Base-by-base conservation (phyloP, 2,888 invertebrate species). In the Theretra japonica region DNA sequence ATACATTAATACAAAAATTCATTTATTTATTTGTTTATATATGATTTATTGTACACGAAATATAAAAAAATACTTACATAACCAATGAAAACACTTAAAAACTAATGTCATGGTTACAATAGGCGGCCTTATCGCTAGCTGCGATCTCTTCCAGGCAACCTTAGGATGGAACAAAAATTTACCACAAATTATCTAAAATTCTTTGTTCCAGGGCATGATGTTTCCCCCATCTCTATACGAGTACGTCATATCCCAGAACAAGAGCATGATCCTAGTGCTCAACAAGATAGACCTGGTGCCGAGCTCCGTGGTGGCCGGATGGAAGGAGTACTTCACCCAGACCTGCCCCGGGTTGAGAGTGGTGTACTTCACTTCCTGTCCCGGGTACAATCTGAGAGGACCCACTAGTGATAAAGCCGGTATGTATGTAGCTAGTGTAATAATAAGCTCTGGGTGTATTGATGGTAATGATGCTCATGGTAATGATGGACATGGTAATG, bases 251-350 rank as follows among this genome's bases (percentile, higher is more conserved):
- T 95, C 96, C 3, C 95, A 95, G 68, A 95, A 96, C n/a, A 98
- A 98, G 86, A 95, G 97, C 62, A 97, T 99, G 91, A 97, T 99
- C 75, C 86, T 99, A 17, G 96, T 99, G 0, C 88, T 99, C 15
- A 99, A 99, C 90, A 99, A 99, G 95, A 96, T 98, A 56, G 99
- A 99, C 90, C 90, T 99, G 76, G 98, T 97, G 0, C 97, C 98
- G 0, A 95, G 98, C 0, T 88, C 96, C 0, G 94, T 98, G 30
- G 98, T 98, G 15, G 95, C 97, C 0, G 98, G 98, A 0, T 99
- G 99, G 99, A 97, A 96, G 82, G 91, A 97, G 70, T 98, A 98
- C 88, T 97, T 99, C 74, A 92, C 95, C 7, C 86, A 90, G 0
- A 95, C 94, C 0, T 92, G 81, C 41, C 91, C 91, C 0, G 95